Conservation (phyloP, 2,113 vertebrate species). For the Ochotona curzoniae region DNA sequence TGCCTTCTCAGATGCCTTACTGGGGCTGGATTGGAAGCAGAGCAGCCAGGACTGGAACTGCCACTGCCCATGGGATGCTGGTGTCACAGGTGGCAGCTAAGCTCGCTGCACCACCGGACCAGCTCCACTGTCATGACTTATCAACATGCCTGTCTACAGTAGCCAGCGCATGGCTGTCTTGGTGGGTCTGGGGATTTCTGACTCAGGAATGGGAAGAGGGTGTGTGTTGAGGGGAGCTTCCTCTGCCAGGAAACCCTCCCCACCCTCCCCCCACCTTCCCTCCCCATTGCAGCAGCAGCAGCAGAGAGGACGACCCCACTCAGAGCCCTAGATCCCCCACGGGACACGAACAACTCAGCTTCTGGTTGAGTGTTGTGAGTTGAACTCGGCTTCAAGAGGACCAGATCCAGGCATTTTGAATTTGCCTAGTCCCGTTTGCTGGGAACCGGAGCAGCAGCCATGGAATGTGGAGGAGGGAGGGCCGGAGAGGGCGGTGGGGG, state of each 20-base stretch:
- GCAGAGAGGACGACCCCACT: fast-evolving
- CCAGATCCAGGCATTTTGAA: background rate
- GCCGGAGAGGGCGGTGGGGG: no score
- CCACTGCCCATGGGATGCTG: no score
- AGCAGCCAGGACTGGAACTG: no score
- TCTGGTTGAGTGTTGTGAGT: background rate
- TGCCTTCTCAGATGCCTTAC: no score
- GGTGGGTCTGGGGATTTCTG: fast-evolving
- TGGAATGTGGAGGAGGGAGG: background rate
- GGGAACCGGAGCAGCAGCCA: background rate
- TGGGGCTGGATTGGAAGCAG: no score
- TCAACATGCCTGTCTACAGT: background rate
- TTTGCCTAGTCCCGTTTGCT: background rate
- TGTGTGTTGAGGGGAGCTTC: background rate
- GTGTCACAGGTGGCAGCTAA: no score
- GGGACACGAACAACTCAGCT: background rate
- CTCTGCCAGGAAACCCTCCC: background rate
- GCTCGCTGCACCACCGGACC: no score
- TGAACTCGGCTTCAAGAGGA: background rate
- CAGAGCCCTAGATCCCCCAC: background rate
- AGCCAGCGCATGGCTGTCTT: background rate
- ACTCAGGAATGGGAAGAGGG: no score
- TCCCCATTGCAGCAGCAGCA: background rate
- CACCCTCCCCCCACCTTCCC: background rate
- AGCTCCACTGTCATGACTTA: background rate